phyloP scores from a whole-genome alignment of 2,797 vertebrate genomes.

The Danio aesculapii region DNA sequence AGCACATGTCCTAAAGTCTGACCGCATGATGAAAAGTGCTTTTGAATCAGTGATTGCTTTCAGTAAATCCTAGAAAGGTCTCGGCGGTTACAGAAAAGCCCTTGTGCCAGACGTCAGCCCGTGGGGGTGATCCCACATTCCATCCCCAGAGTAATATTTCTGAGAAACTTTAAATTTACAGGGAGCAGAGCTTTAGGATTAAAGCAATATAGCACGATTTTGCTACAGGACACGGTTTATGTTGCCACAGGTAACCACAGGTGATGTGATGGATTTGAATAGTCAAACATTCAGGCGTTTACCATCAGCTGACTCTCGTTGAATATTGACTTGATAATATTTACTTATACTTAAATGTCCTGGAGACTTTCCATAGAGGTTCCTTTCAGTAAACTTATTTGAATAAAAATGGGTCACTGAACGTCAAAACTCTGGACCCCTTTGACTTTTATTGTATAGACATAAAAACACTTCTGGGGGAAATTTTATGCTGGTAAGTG shows the following conservation, averaged over 20 bases:
- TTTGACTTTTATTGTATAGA: neutral
- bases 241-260: slow-evolving; percentile 40
- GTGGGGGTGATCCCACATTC: neutral
- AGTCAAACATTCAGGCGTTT: slow-evolving; percentile 34
- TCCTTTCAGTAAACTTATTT: neutral
- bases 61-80: slow-evolving; percentile 21
- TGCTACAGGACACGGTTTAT: slow-evolving; percentile 33
- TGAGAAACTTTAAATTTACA: slow-evolving; percentile 23
- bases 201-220: slow-evolving; percentile 17
- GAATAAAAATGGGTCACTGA: neutral
- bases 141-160: slow-evolving; percentile 30
- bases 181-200: slow-evolving; percentile 8
- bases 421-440: neutral
- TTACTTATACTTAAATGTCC: neutral
- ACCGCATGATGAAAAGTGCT: neutral
- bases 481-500: neutral
- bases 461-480: neutral
- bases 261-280: slow-evolving; percentile 48
- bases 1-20: slow-evolving; percentile 12
- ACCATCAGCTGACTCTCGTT: neutral
- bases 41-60: slow-evolving; percentile 7
- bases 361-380: neutral
- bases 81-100: slow-evolving; percentile 18
- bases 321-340: neutral
- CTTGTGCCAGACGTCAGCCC: neutral